phyloP scores from a whole-genome alignment of 1,140 invertebrate genomes.

The Diorhabda sublineata region DNA sequence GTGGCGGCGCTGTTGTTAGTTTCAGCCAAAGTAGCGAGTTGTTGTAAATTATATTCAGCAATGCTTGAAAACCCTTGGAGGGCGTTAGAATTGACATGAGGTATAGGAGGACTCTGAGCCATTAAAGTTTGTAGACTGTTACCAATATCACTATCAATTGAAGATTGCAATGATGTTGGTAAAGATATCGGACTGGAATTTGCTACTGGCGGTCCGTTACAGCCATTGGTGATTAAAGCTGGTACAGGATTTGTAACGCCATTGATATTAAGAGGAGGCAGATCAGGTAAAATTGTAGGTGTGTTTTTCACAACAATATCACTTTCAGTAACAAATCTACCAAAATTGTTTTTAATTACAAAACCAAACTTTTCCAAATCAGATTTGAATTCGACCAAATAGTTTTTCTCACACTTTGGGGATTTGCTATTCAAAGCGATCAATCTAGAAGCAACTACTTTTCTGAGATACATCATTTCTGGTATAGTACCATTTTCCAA shows the following conservation, averaged over 20 bases:
- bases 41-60: conserved; percentile 78
- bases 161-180: conserved; percentile 67
- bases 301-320: conserved; percentile 18
- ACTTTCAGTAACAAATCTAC: conserved; percentile 63
- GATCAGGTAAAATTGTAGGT: conserved; percentile 16
- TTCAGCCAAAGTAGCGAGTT: conserved; percentile 73
- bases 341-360: conserved; percentile 63
- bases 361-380: conserved; percentile 76
- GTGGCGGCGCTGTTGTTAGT: conserved; percentile 60
- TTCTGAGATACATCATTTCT: conserved; percentile 77
- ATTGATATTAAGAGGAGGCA: conserved; percentile 34
- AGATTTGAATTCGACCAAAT: conserved; percentile 77
- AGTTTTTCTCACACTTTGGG: conserved; percentile 66
- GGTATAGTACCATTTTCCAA: conserved; percentile 76
- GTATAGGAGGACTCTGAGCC: conserved; percentile 48
- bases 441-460: conserved; percentile 70
- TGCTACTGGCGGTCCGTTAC: conserved; percentile 50
- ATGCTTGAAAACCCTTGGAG: conserved; percentile 62
- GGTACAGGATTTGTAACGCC: conserved; percentile 23
- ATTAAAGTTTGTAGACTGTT: conserved; percentile 47
- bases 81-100: conserved; percentile 47
- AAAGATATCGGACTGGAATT: conserved; percentile 62
- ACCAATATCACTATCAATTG: conserved; percentile 63
- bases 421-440: conserved; percentile 72
- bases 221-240: conserved; percentile 46